Evolutionary conservation across 2,113 vertebrate species (phyloP).

Genomic region (Forbesichthys agassizii): DNA sequence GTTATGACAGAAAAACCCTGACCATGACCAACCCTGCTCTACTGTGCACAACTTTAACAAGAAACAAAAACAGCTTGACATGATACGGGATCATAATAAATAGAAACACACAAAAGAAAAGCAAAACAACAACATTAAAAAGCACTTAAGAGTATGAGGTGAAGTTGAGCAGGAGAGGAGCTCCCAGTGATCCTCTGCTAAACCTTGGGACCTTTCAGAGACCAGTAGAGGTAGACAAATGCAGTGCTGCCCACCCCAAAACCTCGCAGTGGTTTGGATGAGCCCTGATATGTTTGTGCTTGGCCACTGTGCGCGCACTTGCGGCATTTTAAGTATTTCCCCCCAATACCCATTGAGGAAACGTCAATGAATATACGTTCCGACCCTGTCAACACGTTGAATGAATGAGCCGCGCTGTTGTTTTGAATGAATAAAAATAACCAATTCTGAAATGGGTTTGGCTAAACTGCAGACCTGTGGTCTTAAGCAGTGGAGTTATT

Average conservation of each 20-base stretch:
- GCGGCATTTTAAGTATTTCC: slow-evolving; percentile 66
- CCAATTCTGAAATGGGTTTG: slow-evolving; percentile 55
- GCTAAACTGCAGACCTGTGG: slow-evolving; percentile 54
- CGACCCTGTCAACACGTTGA: slow-evolving; percentile 71
- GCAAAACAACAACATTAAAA: slow-evolving; percentile 14
- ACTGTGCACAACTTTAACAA: slow-evolving; percentile 6
- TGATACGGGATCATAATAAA: slow-evolving; percentile 54
- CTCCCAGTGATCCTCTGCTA: slow-evolving; percentile 29
- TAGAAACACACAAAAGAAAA: slow-evolving; percentile 34
- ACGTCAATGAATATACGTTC: slow-evolving; percentile 70
- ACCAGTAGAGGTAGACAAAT: slow-evolving; percentile 73
- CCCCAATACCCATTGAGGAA: slow-evolving; percentile 71
- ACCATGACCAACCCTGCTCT: too few species aligned
- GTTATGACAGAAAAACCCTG: slow-evolving; percentile 1
- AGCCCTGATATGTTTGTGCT: slow-evolving; percentile 69
- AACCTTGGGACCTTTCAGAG: slow-evolving; percentile 46
- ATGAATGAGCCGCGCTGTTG: slow-evolving; percentile 69
- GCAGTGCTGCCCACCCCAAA: slow-evolving; percentile 43
- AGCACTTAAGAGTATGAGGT: background rate
- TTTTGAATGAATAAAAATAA: slow-evolving; percentile 59
- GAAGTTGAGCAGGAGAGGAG: slow-evolving; percentile 5
- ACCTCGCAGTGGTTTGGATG: slow-evolving; percentile 58
- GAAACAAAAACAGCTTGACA: slow-evolving; percentile 15
- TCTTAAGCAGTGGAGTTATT: slow-evolving; percentile 73
- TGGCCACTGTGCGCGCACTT: slow-evolving; percentile 60